Percentiles rank a stretch among this genome's conserved stretches.
Evolutionary conservation across 2,113 vertebrate species (phyloP).

Genomic region (Pyxicephalus adspersus): DNA sequence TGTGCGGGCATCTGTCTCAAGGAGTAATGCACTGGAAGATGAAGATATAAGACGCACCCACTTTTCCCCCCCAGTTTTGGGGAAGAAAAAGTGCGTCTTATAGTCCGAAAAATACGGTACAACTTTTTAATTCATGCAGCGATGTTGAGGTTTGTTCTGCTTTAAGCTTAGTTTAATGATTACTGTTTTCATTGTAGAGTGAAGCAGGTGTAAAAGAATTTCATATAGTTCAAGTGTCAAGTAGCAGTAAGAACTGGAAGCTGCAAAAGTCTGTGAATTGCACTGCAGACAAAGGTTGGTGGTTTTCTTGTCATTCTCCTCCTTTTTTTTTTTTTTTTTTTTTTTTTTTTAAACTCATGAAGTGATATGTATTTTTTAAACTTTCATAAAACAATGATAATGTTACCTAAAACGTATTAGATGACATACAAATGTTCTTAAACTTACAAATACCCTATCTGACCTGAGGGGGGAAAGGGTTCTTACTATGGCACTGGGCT

Average conservation of each 20-base stretch:
- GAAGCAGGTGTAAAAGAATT: constrained; percentile 93
- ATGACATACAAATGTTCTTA: too few relatives aligned
- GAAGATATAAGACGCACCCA: too few relatives aligned
- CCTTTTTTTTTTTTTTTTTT: constrained; percentile 49
- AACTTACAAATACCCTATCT: too few relatives aligned
- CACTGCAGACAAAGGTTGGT: constrained; percentile 87
- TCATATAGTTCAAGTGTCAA: constrained; percentile 94
- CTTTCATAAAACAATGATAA: too few relatives aligned
- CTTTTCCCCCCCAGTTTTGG: too few relatives aligned
- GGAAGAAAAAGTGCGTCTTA: too few relatives aligned
- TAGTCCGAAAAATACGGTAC: too few relatives aligned
- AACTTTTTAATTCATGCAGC: not conserved
- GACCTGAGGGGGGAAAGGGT: too few relatives aligned
- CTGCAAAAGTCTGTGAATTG: constrained; percentile 89
- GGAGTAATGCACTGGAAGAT: constrained; percentile 86
- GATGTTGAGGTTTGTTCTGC: not conserved
- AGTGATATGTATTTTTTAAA: too few relatives aligned
- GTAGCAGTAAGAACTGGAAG: constrained; percentile 90
- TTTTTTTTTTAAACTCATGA: too few relatives aligned
- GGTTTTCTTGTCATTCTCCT: constrained; percentile 30
- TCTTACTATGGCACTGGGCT: too few relatives aligned
- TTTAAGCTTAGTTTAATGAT: not conserved
- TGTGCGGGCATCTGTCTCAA: constrained; percentile 82
- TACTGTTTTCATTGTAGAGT: constrained; percentile 73
- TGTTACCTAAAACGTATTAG: too few relatives aligned